Percentiles rank a stretch among this genome's conserved stretches.
phyloP scores from a whole-genome alignment of 1,140 invertebrate species.

The Agrypnia vestita region DNA sequence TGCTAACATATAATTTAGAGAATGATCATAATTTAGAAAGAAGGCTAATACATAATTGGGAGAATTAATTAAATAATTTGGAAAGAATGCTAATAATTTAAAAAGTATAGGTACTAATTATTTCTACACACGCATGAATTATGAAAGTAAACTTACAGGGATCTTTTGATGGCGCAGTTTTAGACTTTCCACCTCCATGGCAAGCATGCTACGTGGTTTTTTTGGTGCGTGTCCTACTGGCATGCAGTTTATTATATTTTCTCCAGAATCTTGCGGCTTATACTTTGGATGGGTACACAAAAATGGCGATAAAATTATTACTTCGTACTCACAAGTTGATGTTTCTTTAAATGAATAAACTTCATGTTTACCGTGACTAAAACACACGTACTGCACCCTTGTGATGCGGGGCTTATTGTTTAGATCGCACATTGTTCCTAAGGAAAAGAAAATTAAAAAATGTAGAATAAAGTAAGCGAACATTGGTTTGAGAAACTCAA shows the following conservation, averaged over 20 bases:
- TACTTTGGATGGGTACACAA: conserved; percentile 93
- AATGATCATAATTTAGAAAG: too few species aligned
- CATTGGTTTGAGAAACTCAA: too few species aligned
- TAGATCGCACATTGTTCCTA: conserved; percentile 92
- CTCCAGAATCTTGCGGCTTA: conserved; percentile 85
- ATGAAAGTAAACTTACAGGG: conserved; percentile 33
- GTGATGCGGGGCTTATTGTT: conserved; percentile 87
- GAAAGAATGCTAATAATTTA: too few species aligned
- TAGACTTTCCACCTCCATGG: conserved; percentile 82
- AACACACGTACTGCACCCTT: conserved; percentile 89
- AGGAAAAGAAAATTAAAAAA: conserved; percentile 40
- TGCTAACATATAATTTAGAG: too few species aligned
- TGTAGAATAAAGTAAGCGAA: too few species aligned
- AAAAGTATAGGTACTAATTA: too few species aligned
- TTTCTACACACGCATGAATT: too few species aligned
- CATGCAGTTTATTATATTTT: conserved; percentile 87
- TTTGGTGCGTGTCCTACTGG: conserved; percentile 80
- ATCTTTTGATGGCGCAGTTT: conserved; percentile 78
- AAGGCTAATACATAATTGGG: too few species aligned
- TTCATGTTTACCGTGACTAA: conserved; percentile 89
- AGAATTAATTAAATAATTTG: too few species aligned
- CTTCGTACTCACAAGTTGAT: conserved; percentile 95
- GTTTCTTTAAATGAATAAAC: conserved; percentile 95
- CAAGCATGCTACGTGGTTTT: conserved; percentile 82
- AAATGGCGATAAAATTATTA: conserved; percentile 87